Evolutionary conservation across 2,888 invertebrate species (phyloP).

Genomic region (Tachina grossa): DNA sequence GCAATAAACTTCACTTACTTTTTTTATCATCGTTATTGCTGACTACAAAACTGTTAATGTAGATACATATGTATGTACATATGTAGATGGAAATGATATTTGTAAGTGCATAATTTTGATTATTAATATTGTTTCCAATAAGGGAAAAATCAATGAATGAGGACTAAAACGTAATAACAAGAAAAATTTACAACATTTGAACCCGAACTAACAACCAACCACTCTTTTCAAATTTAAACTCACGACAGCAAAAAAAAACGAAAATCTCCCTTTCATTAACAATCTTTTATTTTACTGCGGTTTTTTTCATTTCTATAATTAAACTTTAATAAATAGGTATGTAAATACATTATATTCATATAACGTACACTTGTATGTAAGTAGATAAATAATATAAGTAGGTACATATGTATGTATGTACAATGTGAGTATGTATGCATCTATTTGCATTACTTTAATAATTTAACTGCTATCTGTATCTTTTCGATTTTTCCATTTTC

Average conservation of each 20-base stretch:
- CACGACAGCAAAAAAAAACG: conserved; percentile 14
- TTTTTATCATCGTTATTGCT: background rate
- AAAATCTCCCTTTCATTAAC: conserved; percentile 9
- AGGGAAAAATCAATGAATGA: conserved; percentile 70
- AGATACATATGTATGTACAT: too few relatives aligned
- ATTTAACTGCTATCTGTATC: conserved; percentile 12
- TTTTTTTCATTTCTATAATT: too few relatives aligned
- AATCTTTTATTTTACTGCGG: background rate
- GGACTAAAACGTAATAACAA: conserved; percentile 55
- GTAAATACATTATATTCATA: too few relatives aligned
- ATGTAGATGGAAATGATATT: background rate
- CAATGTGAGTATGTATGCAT: background rate
- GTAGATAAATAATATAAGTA: background rate
- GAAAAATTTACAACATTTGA: conserved; percentile 48
- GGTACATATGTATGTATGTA: background rate
- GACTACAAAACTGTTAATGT: too few relatives aligned
- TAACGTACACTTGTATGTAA: background rate
- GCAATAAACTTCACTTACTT: background rate
- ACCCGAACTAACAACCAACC: conserved; percentile 56
- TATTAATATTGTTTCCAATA: conserved; percentile 24
- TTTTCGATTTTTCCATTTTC: conserved; percentile 22
- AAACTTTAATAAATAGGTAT: too few relatives aligned
- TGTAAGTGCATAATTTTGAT: conserved; percentile 18
- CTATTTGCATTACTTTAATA: background rate
- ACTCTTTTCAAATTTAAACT: conserved; percentile 51